Percentiles rank a stretch among this genome's conserved stretches.
phyloP scores from a whole-genome alignment of 1,140 invertebrate genomes.

The Drosophila sulfurigaster region DNA sequence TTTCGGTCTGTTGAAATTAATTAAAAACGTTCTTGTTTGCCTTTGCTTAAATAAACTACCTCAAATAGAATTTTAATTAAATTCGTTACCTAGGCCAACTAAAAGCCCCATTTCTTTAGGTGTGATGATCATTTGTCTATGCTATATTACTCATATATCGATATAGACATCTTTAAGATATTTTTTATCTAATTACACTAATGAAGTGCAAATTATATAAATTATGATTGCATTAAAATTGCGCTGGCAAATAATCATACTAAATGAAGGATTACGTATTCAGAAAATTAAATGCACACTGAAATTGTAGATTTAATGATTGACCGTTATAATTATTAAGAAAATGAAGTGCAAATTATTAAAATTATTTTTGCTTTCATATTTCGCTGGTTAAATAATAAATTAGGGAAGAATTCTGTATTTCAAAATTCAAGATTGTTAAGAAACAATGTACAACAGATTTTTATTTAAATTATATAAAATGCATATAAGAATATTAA shows the following conservation, averaged over 20 bases:
- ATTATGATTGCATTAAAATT: constrained; percentile 7
- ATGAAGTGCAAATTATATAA: constrained; percentile 30
- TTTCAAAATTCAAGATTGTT: too few species aligned
- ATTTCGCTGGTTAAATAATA: too few species aligned
- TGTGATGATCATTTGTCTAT: constrained; percentile 63
- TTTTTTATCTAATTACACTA: constrained; percentile 32
- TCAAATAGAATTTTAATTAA: constrained; percentile 65
- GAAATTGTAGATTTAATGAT: too few species aligned
- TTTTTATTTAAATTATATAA: background rate
- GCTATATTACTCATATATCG: constrained; percentile 54
- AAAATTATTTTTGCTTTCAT: too few species aligned
- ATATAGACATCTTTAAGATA: constrained; percentile 21
- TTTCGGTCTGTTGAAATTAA: constrained; percentile 83
- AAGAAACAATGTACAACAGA: background rate
- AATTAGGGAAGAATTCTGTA: too few species aligned
- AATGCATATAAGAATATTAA: background rate
- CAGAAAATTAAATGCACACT: too few species aligned
- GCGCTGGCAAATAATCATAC: background rate
- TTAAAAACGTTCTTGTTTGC: constrained; percentile 74
- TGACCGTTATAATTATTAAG: too few species aligned
- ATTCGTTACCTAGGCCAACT: constrained; percentile 45
- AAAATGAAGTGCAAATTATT: too few species aligned
- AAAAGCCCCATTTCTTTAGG: constrained; percentile 23
- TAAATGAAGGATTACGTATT: background rate
- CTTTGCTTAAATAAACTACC: constrained; percentile 52